Percentiles rank a stretch among this genome's conserved stretches.
Evolutionary conservation across 2,888 invertebrate species (phyloP).

Genomic region (Rhopalosiphum nymphaeae): DNA sequence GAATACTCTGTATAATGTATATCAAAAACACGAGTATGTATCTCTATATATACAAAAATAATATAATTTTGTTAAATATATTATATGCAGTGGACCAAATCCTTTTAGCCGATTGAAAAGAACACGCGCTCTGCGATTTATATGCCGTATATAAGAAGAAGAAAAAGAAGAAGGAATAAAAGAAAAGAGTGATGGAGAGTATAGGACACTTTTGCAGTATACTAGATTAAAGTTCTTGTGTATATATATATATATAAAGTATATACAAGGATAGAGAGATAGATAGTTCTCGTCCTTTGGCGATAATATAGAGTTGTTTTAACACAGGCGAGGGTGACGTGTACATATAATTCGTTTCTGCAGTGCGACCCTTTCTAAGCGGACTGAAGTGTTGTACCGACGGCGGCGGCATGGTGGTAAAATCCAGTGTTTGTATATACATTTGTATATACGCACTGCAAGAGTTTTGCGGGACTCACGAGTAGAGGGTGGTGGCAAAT

Average conservation of each 20-base stretch:
- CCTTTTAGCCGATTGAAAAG: background rate
- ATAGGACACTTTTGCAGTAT: background rate
- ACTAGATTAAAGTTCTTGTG: background rate
- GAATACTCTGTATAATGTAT: background rate
- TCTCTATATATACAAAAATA: background rate
- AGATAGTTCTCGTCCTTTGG: background rate
- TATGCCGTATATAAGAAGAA: background rate
- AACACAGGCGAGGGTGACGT: background rate
- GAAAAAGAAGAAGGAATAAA: background rate
- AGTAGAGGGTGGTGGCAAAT: slow-evolving; percentile 65
- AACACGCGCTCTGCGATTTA: background rate
- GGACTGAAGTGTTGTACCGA: slow-evolving; percentile 23
- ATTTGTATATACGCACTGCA: background rate
- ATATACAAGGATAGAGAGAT: background rate
- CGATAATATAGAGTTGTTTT: background rate
- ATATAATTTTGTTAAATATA: background rate
- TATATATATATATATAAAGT: background rate
- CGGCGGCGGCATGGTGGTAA: slow-evolving; percentile 21
- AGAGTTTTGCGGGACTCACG: background rate
- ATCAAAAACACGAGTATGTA: background rate
- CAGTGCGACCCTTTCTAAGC: slow-evolving; percentile 24
- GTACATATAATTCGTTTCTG: slow-evolving; percentile 34
- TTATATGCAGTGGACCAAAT: background rate
- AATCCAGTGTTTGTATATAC: background rate
- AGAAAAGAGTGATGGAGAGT: background rate